phyloP scores from a whole-genome alignment of 1,140 invertebrate species.

The Habropoda laboriosa region DNA sequence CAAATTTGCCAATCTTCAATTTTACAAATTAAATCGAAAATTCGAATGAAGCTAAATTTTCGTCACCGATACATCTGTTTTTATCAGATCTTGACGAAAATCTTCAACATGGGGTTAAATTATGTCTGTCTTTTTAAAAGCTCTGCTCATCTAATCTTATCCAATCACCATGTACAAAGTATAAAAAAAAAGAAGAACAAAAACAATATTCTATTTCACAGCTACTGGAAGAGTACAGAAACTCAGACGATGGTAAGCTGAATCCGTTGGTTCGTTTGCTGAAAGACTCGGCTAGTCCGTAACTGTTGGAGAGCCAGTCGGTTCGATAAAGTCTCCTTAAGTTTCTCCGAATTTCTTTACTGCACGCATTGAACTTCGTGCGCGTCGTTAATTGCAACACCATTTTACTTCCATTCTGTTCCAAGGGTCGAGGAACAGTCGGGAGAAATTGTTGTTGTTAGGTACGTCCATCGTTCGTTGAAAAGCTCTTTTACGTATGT shows the following conservation, averaged over 20 bases:
- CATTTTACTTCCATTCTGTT: constrained; percentile 29
- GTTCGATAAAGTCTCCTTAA: constrained; percentile 24
- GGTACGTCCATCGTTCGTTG: constrained; percentile 39
- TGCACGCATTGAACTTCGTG: background rate
- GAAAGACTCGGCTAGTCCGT: constrained; percentile 66
- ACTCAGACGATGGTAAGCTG: constrained; percentile 84
- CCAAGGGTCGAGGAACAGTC: background rate
- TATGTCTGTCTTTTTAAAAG: too few species aligned
- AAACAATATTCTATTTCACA: constrained; percentile 74
- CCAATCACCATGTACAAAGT: background rate
- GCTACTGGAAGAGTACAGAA: constrained; percentile 86
- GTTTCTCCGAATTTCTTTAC: constrained; percentile 13
- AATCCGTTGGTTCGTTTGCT: constrained; percentile 83
- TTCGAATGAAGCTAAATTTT: too few species aligned
- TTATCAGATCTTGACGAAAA: too few species aligned
- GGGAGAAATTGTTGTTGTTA: constrained; percentile 25
- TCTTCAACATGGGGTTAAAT: too few species aligned
- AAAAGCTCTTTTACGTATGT: background rate
- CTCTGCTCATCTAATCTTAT: too few species aligned
- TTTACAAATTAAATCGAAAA: too few species aligned
- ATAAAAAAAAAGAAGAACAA: background rate
- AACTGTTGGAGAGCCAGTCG: constrained; percentile 8
- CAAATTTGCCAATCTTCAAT: too few species aligned
- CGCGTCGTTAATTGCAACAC: constrained; percentile 18
- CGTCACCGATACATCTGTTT: too few species aligned